A percentile compares a stretch with the other conserved stretches of the same genome.
phyloP scores from a whole-genome alignment of 2,888 invertebrate species.

The Cheilosia pagana region DNA sequence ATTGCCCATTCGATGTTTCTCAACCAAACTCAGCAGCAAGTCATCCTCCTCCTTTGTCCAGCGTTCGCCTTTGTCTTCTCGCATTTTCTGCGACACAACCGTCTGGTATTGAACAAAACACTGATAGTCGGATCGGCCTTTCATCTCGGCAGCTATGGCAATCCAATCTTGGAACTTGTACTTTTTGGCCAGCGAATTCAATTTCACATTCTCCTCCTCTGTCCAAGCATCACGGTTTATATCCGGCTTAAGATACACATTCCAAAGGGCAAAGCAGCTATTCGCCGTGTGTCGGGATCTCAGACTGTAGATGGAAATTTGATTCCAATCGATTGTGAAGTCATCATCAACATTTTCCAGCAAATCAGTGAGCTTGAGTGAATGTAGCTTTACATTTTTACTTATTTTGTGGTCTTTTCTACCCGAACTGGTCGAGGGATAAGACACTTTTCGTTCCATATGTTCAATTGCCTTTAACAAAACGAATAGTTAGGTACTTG shows the following conservation, averaged over 20 bases:
- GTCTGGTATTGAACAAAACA: constrained; percentile 88
- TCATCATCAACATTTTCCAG: constrained; percentile 70
- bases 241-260: constrained; percentile 87
- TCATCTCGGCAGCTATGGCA: constrained; percentile 85
- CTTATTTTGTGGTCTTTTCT: constrained; percentile 14
- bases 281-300: constrained; percentile 86
- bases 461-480: constrained; percentile 76
- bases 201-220: constrained; percentile 83
- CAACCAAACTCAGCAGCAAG: constrained; percentile 86
- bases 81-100: constrained; percentile 80
- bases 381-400: constrained; percentile 65
- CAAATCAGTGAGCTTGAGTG: constrained; percentile 72
- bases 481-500: not conserved
- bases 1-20: constrained; percentile 86
- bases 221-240: constrained; percentile 87
- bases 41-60: constrained; percentile 90
- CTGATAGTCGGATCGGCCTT: constrained; percentile 87
- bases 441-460: constrained; percentile 60
- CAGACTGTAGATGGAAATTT: constrained; percentile 80
- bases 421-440: constrained; percentile 62
- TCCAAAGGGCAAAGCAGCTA: constrained; percentile 90
- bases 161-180: constrained; percentile 88
- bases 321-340: constrained; percentile 81
- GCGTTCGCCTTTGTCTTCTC: constrained; percentile 81
- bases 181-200: constrained; percentile 82